These are phyloP conservation scores for Chaetops frenatus DNA, from an alignment of 2,113 vertebrate species.

Conservation along the genomic window DNA sequence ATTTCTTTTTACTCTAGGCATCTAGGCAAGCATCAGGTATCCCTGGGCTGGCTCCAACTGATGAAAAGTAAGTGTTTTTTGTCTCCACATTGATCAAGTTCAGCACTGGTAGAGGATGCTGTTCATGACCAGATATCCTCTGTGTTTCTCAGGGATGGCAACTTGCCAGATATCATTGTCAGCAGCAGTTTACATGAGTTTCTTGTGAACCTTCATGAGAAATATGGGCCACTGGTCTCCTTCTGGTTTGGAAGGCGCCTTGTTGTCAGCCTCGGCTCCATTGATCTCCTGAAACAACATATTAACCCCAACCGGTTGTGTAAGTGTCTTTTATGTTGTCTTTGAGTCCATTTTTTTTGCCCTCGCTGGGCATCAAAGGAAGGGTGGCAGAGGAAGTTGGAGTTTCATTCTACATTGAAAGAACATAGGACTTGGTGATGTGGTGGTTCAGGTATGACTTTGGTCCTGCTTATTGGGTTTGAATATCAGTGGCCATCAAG, in stretches of 20 bases:
- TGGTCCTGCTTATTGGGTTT: not conserved
- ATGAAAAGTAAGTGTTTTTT: conserved; percentile 85
- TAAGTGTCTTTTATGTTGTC: conserved; percentile 64
- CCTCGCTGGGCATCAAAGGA: not conserved
- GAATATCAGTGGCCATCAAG: not conserved
- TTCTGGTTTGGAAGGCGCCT: conserved; percentile 94
- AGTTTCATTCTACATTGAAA: not conserved
- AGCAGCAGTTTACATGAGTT: conserved; percentile 91
- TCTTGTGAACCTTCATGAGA: conserved; percentile 84
- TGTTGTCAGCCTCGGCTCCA: conserved; percentile 88
- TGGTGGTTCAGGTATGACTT: not conserved
- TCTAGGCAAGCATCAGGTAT: conserved; percentile 89
- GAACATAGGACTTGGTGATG: not conserved
- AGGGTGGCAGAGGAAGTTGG: not conserved
- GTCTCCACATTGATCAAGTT: not conserved
- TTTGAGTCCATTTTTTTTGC: not conserved
- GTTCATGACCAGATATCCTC: not conserved
- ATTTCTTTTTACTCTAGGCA: conserved; percentile 72
- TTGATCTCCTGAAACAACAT: conserved; percentile 85
- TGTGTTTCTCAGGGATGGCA: conserved; percentile 83
- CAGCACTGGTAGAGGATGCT: not conserved
- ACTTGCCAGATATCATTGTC: conserved; percentile 88
- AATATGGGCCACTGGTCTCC: conserved; percentile 86
- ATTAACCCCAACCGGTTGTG: conserved; percentile 89
- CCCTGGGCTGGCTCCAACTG: conserved; percentile 89